Percentiles rank a stretch among this genome's conserved stretches.
Evolutionary conservation across 2,888 invertebrate genomes (phyloP).

Genomic region (Cheiracanthium punctorium): DNA sequence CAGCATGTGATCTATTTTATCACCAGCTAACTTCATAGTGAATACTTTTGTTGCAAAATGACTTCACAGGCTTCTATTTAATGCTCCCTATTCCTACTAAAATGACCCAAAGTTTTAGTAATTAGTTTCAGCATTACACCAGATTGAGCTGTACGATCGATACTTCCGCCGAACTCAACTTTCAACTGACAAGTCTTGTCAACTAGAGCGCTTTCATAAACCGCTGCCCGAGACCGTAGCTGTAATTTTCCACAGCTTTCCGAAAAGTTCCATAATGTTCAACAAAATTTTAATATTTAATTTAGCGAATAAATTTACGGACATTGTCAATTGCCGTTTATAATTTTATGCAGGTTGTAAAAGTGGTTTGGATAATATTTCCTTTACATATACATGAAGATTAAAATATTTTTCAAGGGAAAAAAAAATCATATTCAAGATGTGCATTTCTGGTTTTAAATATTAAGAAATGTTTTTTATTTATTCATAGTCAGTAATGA

Average conservation of each 20-base stretch:
- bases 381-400: no score
- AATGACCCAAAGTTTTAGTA: conserved; percentile 1
- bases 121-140: neutral
- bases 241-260: neutral
- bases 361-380: no score
- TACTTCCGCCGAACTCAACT: neutral
- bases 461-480: no score
- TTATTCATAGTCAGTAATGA: no score
- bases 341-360: no score
- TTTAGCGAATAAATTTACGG: neutral
- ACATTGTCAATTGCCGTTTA: neutral
- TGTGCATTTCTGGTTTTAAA: no score
- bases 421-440: no score
- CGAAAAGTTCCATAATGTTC: neutral
- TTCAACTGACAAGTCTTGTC: neutral
- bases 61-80: no score
- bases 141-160: neutral
- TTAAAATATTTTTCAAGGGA: no score
- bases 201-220: conserved; percentile 8
- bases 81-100: neutral
- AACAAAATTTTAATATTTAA: neutral
- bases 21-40: no score
- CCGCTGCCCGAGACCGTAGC: neutral
- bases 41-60: no score
- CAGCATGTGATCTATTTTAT: no score